Evolutionary conservation across 2,113 vertebrate genomes (phyloP).

Genomic region (Eclectus roratus): DNA sequence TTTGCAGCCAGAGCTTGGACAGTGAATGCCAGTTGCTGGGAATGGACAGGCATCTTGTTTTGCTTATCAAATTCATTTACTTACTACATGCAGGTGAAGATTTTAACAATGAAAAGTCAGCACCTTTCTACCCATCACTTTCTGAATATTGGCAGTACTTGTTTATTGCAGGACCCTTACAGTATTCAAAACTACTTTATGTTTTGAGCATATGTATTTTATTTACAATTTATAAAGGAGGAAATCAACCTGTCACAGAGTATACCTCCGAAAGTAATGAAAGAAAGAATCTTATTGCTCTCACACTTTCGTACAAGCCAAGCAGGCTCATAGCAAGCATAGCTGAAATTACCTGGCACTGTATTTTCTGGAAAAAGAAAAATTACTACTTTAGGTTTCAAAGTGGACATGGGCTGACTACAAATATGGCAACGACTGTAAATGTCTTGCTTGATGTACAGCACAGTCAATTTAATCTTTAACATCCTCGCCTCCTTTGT

Average conservation of each 20-base stretch:
- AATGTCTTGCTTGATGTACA: conserved; percentile 32
- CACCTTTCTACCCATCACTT: neutral
- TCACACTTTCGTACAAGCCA: neutral
- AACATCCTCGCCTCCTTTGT: conserved; percentile 6
- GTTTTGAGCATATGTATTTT: neutral
- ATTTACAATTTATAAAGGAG: conserved; percentile 16
- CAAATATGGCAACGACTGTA: conserved; percentile 32
- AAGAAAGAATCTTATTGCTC: neutral
- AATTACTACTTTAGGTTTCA: conserved; percentile 21
- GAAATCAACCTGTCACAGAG: neutral
- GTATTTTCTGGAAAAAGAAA: conserved; percentile 55
- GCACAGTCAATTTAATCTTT: conserved; percentile 37
- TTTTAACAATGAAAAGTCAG: neutral
- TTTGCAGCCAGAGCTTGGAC: neutral
- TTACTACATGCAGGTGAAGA: neutral
- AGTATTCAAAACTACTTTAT: neutral
- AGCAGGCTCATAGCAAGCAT: neutral
- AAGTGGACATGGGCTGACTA: conserved; percentile 32
- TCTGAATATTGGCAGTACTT: neutral
- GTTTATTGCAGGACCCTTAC: neutral
- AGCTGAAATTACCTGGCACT: conserved; percentile 7
- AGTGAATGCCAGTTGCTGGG: neutral
- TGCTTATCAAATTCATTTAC: neutral
- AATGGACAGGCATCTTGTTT: neutral
- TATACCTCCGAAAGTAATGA: neutral